A percentile compares a stretch with the other conserved stretches of the same genome.
Conservation (phyloP, 2,113 vertebrate species). For the Sphaerodactylus townsendi region DNA sequence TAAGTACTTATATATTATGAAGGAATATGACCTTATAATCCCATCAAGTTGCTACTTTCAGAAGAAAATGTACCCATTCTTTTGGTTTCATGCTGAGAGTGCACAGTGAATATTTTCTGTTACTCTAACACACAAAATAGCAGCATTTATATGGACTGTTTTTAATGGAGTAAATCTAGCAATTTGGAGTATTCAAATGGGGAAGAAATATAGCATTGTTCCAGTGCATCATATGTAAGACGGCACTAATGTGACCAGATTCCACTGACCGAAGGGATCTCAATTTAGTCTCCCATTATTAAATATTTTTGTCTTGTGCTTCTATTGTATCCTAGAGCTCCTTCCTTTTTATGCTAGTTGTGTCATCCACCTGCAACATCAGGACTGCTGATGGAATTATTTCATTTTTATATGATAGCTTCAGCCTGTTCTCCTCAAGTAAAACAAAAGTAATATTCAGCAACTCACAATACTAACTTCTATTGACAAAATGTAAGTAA, state of each 20-base stretch:
- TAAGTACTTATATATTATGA: conserved; percentile 70
- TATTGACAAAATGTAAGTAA: not conserved
- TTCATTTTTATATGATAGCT: not conserved
- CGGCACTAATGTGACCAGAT: not conserved
- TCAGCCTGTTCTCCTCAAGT: not conserved
- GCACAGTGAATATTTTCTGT: conserved; percentile 32
- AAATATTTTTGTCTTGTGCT: not conserved
- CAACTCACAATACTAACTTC: not conserved
- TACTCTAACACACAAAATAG: conserved; percentile 37
- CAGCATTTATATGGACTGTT: conserved; percentile 14
- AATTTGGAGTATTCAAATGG: not conserved
- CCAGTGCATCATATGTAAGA: not conserved
- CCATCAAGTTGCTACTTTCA: conserved; percentile 62
- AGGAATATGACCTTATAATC: conserved; percentile 65
- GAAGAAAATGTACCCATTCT: conserved; percentile 52
- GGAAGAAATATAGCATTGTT: not conserved
- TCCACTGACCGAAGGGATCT: not conserved
- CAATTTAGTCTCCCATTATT: not conserved
- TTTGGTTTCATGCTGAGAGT: conserved; percentile 30
- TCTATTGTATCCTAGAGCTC: not conserved
- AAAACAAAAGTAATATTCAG: not conserved
- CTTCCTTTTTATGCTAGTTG: not conserved
- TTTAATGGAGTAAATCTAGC: not conserved
- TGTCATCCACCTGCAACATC: not conserved
- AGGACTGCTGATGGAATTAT: not conserved